A percentile compares a stretch with the other conserved stretches of the same genome.
phyloP scores from a whole-genome alignment of 2,888 invertebrate species.

The Fragum whitleyi region DNA sequence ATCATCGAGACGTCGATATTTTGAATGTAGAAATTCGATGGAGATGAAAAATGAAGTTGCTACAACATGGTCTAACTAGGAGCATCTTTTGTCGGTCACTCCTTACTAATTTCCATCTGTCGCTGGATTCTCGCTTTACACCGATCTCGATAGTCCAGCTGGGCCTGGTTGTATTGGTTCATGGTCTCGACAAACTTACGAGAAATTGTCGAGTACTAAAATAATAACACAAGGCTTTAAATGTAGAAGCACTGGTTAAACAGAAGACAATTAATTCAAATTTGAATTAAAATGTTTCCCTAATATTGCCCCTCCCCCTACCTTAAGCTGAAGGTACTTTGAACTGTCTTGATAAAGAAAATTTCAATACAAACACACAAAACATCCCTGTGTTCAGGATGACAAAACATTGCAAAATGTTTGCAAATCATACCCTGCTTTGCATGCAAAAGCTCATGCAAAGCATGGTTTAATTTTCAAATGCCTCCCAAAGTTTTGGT shows the following conservation, averaged over 20 bases:
- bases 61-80: constrained; percentile 43
- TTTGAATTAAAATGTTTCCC: too few species aligned
- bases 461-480: too few species aligned
- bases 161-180: constrained; percentile 84
- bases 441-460: too few species aligned
- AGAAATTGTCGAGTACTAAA: constrained; percentile 84
- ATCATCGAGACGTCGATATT: too few species aligned
- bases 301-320: too few species aligned
- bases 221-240: constrained; percentile 48
- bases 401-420: too few species aligned
- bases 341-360: too few species aligned
- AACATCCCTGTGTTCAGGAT: too few species aligned
- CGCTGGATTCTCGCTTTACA: constrained; percentile 84
- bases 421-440: too few species aligned
- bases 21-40: neutral
- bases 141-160: constrained; percentile 84
- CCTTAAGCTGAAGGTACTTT: too few species aligned
- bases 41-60: constrained; percentile 18
- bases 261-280: neutral
- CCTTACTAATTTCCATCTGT: constrained; percentile 85
- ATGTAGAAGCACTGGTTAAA: neutral
- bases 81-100: constrained; percentile 16
- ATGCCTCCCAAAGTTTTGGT: too few species aligned
- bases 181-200: constrained; percentile 85
- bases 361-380: too few species aligned